Evolutionary conservation across 2,888 invertebrate species (phyloP).

Genomic region (Trachelus iudaicus): DNA sequence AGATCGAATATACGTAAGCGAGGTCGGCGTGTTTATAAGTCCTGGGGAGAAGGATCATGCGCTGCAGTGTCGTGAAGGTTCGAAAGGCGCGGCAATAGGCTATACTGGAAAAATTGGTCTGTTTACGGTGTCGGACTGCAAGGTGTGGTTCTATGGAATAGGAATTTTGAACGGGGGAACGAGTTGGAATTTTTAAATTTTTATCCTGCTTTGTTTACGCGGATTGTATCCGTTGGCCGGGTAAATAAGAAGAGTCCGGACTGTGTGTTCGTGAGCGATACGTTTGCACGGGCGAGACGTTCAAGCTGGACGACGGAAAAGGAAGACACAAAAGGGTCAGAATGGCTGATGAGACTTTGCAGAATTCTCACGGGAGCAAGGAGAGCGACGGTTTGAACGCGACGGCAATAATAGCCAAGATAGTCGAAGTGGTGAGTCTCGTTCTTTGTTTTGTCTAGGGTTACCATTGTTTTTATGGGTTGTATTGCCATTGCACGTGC

Average conservation of each 20-base stretch:
- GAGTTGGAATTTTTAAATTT: not conserved
- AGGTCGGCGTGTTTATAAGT: not conserved
- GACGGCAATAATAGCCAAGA: slow-evolving; percentile 71
- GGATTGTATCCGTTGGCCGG: not conserved
- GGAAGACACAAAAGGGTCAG: slow-evolving; percentile 67
- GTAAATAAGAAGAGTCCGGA: not conserved
- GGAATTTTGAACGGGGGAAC: not conserved
- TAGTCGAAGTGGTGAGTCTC: slow-evolving; percentile 72
- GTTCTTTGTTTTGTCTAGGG: not conserved
- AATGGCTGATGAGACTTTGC: slow-evolving; percentile 74
- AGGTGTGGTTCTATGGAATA: not conserved
- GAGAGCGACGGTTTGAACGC: slow-evolving; percentile 62
- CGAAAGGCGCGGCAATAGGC: not conserved
- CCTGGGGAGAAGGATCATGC: not conserved
- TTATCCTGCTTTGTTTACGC: not conserved
- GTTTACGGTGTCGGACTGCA: not conserved
- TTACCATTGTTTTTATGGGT: not conserved
- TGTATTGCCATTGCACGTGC: not conserved
- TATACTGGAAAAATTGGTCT: not conserved
- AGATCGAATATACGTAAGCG: not conserved
- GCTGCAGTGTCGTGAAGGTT: not conserved
- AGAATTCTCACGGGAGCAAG: slow-evolving; percentile 67
- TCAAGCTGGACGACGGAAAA: slow-evolving; percentile 64
- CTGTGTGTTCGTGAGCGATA: not conserved
- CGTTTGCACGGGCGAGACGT: slow-evolving; percentile 26